Evolutionary conservation across 2,888 invertebrate genomes (phyloP).

Genomic region (Cyaniris semiargus): DNA sequence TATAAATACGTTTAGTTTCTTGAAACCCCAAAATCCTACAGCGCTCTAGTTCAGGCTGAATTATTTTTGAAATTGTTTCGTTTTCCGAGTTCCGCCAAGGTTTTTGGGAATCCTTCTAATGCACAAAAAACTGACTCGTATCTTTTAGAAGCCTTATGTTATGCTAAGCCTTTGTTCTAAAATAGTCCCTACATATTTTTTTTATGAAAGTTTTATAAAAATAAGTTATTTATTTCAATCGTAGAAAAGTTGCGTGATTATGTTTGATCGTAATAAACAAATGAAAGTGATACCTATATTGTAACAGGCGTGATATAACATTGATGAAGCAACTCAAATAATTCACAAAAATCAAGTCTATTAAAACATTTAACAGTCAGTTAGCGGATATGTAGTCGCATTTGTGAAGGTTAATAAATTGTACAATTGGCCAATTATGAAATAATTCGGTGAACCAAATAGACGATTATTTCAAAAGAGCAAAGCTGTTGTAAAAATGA

Average conservation of each 20-base stretch:
- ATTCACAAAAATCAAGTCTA: constrained; percentile 6
- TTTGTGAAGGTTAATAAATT: constrained; percentile 20
- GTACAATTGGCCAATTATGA: constrained; percentile 16
- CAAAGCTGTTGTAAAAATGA: neutral
- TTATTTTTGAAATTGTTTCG: neutral
- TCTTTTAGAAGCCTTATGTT: too few species aligned
- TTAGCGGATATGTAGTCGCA: constrained; percentile 8
- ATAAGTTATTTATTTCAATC: too few species aligned
- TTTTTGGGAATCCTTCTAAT: neutral
- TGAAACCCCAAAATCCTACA: too few species aligned
- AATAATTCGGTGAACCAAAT: constrained; percentile 5
- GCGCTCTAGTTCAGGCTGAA: neutral
- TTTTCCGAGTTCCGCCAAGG: neutral
- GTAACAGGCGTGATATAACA: neutral
- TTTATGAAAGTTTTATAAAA: too few species aligned
- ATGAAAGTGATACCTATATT: constrained; percentile 17
- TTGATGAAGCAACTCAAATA: neutral
- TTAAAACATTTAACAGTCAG: neutral
- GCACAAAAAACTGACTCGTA: too few species aligned
- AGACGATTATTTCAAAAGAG: constrained; percentile 5
- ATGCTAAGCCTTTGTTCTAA: too few species aligned
- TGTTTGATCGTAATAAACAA: neutral
- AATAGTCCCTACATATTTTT: too few species aligned
- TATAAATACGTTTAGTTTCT: too few species aligned
- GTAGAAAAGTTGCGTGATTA: neutral